These are phyloP conservation scores for Pitta sordida DNA, from an alignment of 2,113 vertebrate species.

Conservation along the genomic window DNA sequence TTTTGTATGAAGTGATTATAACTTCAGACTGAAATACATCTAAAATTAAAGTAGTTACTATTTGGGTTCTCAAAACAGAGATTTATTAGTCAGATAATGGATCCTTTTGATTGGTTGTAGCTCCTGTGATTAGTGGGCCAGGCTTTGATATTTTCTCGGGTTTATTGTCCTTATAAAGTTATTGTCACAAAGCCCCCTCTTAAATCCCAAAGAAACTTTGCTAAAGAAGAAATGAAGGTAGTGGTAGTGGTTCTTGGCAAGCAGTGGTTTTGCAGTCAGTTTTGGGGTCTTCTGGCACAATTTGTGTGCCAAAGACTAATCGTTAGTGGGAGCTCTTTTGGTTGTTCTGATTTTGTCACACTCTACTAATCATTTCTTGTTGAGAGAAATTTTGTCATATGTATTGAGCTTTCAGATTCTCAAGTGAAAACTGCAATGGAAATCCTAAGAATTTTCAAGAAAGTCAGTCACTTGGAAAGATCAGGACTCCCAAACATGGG, in stretches of 20 bases:
- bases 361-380: background rate
- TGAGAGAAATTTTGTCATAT: background rate
- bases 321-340: background rate
- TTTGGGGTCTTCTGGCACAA: background rate
- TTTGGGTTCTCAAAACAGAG: fast-evolving
- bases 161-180: background rate
- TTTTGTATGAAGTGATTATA: background rate
- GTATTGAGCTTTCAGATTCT: background rate
- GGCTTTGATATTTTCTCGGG: background rate
- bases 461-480: background rate
- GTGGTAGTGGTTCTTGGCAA: background rate
- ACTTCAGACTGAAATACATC: background rate
- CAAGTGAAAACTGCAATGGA: background rate
- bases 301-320: background rate
- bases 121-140: background rate
- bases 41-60: background rate
- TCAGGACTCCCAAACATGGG: background rate
- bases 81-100: background rate
- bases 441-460: background rate
- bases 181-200: background rate
- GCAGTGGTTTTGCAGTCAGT: background rate
- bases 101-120: background rate
- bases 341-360: background rate
- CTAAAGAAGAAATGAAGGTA: background rate
- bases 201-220: background rate